Conservation (phyloP, 2,113 vertebrate genomes). For the Accipiter virgatus region DNA sequence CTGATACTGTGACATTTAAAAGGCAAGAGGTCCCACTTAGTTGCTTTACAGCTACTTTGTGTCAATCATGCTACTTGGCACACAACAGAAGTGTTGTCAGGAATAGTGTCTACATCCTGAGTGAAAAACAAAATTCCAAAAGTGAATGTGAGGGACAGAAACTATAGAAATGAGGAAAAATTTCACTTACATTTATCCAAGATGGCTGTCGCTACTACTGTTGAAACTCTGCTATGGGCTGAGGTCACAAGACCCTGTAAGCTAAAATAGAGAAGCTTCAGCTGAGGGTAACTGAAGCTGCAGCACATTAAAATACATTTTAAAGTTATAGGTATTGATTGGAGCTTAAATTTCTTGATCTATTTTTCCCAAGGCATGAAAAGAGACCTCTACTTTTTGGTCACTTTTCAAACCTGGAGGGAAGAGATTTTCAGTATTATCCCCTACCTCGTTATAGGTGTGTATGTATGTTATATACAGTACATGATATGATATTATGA, state of each 20-base stretch:
- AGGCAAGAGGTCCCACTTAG: conserved; percentile 2
- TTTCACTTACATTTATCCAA: conserved; percentile 67
- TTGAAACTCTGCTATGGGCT: conserved; percentile 66
- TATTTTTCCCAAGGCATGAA: neutral
- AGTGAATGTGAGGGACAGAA: conserved; percentile 59
- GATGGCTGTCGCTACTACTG: conserved; percentile 58
- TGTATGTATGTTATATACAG: neutral
- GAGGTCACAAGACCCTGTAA: conserved; percentile 68
- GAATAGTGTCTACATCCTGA: neutral
- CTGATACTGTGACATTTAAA: neutral
- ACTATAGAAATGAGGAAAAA: conserved; percentile 66
- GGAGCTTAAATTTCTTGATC: conserved; percentile 27
- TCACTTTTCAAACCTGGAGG: conserved; percentile 12
- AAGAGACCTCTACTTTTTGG: neutral
- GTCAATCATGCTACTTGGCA: neutral
- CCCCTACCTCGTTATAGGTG: neutral
- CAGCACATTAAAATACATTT: conserved; percentile 63
- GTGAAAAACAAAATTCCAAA: conserved; percentile 24
- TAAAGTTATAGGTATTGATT: conserved; percentile 43
- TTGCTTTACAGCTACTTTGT: neutral
- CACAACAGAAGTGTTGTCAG: neutral
- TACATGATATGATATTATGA: neutral
- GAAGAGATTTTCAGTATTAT: neutral
- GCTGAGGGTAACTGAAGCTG: conserved; percentile 64
- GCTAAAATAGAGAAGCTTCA: conserved; percentile 66